These are phyloP conservation scores for Nymphalis io DNA, from an alignment of 1,140 invertebrate species.

Conservation along the genomic window DNA sequence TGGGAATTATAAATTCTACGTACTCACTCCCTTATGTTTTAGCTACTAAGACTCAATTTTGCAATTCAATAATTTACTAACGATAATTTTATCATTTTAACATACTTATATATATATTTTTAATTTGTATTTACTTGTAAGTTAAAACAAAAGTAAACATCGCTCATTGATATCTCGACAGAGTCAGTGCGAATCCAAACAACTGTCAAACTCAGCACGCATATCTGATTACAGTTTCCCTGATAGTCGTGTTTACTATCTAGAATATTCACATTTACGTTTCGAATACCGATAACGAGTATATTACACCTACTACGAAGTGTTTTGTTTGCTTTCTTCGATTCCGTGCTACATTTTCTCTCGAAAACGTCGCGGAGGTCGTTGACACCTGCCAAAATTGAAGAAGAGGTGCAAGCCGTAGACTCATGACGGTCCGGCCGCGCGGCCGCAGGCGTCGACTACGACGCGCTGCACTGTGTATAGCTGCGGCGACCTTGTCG, in stretches of 20 bases:
- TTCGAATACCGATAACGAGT: constrained; percentile 14
- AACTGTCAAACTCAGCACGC: background rate
- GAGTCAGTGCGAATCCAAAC: background rate
- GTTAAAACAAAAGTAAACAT: background rate
- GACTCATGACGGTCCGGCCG: constrained; percentile 28
- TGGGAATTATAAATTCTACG: constrained; percentile 29
- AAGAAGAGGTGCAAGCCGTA: constrained; percentile 30
- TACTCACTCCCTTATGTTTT: constrained; percentile 8
- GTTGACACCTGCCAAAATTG: constrained; percentile 65
- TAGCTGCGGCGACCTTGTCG: constrained; percentile 59
- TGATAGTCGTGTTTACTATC: constrained; percentile 36
- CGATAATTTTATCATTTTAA: constrained; percentile 1
- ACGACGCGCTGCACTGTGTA: constrained; percentile 39
- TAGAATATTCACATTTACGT: constrained; percentile 29
- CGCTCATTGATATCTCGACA: constrained; percentile 3
- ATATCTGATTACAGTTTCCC: constrained; percentile 27
- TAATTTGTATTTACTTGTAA: background rate
- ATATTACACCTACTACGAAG: background rate
- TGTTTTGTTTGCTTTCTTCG: background rate
- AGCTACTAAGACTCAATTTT: constrained; percentile 5
- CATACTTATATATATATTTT: background rate
- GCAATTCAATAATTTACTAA: background rate
- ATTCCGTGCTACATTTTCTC: background rate
- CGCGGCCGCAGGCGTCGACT: constrained; percentile 30
- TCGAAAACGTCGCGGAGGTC: constrained; percentile 41